Conservation (phyloP, 2,797 vertebrate genomes). For the Cryptoblepharus egeriae region DNA sequence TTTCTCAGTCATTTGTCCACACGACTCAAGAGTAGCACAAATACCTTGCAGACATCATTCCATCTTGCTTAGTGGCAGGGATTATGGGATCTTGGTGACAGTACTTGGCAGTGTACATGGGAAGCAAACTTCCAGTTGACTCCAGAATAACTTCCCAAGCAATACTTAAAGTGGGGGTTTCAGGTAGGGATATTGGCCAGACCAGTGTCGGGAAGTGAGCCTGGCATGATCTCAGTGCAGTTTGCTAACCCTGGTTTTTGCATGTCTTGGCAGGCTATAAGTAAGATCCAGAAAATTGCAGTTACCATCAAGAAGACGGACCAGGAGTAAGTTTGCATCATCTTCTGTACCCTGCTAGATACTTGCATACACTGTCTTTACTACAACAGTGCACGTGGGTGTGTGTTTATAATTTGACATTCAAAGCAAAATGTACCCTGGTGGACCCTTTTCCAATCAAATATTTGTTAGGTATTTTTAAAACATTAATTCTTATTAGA, state of each 20-base stretch:
- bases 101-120: too few species aligned
- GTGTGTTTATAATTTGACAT: too few species aligned
- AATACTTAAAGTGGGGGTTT: neutral
- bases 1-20: neutral
- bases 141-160: neutral
- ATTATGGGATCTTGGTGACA: too few species aligned
- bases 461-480: too few species aligned
- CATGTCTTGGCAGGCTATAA: slow-evolving; percentile 83
- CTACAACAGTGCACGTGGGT: neutral
- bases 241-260: slow-evolving; percentile 44
- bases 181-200: neutral
- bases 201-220: neutral
- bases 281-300: slow-evolving; percentile 90
- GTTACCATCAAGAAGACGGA: slow-evolving; percentile 92
- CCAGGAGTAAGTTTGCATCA: slow-evolving; percentile 84
- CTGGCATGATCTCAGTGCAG: neutral
- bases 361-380: rapidly evolving
- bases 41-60: neutral
- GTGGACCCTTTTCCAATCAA: too few species aligned
- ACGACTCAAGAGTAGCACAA: neutral
- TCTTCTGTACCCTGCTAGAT: neutral
- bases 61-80: too few species aligned
- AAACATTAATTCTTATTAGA: too few species aligned
- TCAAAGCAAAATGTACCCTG: too few species aligned
- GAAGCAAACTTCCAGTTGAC: too few species aligned